Conservation (phyloP, 2,888 invertebrate species). For the Stenurella melanura region DNA sequence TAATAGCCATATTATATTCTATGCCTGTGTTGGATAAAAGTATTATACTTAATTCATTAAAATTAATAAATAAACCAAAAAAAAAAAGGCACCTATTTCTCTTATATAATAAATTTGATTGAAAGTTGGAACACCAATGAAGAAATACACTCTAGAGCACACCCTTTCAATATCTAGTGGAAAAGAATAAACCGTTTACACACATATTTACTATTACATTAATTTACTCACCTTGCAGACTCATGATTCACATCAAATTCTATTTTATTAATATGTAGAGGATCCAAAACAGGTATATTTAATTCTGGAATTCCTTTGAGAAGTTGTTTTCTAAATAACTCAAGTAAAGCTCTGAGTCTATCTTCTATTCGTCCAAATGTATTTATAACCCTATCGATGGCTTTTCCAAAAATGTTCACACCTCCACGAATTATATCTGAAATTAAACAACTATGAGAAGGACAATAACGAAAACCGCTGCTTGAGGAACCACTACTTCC, state of each 20-base stretch:
- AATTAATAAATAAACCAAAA: too few relatives aligned
- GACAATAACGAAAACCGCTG: constrained; percentile 23
- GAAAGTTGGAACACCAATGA: too few relatives aligned
- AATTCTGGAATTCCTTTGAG: constrained; percentile 71
- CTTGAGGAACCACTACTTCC: too few relatives aligned
- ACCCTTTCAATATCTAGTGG: too few relatives aligned
- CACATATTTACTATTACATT: too few relatives aligned
- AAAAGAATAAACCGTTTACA: too few relatives aligned
- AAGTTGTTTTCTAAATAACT: constrained; percentile 69
- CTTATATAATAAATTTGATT: too few relatives aligned
- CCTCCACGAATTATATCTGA: constrained; percentile 69
- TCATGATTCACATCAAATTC: constrained; percentile 70
- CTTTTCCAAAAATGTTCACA: constrained; percentile 66
- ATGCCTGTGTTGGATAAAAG: too few relatives aligned
- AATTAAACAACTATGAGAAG: constrained; percentile 29
- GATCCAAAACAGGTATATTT: constrained; percentile 71
- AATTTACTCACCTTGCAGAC: constrained; percentile 65
- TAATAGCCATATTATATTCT: too few relatives aligned
- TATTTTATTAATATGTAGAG: constrained; percentile 70
- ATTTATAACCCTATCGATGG: constrained; percentile 68
- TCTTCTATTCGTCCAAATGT: constrained; percentile 69
- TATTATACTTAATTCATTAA: too few relatives aligned
- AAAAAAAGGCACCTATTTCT: too few relatives aligned
- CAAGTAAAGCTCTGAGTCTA: constrained; percentile 67
- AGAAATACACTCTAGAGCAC: too few relatives aligned